Conservation (phyloP, 1,140 invertebrate species). For the Theocolax elegans region DNA sequence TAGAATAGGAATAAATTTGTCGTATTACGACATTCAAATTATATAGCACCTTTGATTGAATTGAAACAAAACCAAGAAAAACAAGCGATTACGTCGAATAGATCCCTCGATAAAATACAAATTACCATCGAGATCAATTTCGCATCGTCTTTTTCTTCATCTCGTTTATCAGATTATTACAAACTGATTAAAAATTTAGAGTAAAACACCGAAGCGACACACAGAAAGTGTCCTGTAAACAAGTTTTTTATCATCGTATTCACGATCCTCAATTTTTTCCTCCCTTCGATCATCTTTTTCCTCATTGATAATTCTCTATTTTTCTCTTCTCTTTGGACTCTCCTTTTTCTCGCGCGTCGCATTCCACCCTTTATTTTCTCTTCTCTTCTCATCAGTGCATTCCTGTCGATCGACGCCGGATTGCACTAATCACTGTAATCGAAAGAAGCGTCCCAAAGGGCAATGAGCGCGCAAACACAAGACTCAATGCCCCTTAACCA, state of each 20-base stretch:
- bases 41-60: too few relatives aligned
- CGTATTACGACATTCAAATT: too few relatives aligned
- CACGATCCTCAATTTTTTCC: too few relatives aligned
- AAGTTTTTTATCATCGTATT: constrained; percentile 1
- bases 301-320: neutral
- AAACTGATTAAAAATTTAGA: too few relatives aligned
- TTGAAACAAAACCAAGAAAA: too few relatives aligned
- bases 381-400: neutral
- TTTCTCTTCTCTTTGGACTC: constrained; percentile 3
- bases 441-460: neutral
- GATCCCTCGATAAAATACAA: too few relatives aligned
- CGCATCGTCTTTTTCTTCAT: neutral
- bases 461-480: neutral
- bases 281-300: neutral
- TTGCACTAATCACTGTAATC: constrained; percentile 32
- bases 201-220: neutral
- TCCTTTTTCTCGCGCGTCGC: constrained; percentile 11
- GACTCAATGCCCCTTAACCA: neutral
- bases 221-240: constrained; percentile 10
- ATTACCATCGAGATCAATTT: too few relatives aligned
- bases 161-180: too few relatives aligned
- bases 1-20: too few relatives aligned
- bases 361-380: constrained; percentile 27
- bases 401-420: constrained; percentile 12
- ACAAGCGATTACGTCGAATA: too few relatives aligned